These are phyloP conservation scores for Pediacus dermestoides DNA, from an alignment of 2,888 invertebrate genomes.

Conservation along the genomic window DNA sequence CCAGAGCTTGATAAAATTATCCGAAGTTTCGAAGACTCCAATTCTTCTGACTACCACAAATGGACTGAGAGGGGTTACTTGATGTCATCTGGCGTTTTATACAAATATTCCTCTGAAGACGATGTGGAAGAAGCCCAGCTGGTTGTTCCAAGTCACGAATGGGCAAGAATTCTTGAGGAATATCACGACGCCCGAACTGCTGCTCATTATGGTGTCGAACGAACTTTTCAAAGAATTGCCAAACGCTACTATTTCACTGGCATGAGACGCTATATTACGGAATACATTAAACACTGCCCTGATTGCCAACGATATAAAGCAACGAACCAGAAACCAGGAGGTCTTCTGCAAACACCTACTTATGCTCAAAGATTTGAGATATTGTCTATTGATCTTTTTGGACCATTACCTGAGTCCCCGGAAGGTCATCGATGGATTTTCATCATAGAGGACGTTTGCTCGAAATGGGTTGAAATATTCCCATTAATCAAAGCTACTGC, in stretches of 20 bases:
- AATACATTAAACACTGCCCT: constrained; percentile 11
- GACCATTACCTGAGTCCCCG: constrained; percentile 10
- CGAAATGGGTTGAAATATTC: constrained; percentile 14
- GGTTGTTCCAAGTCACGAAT: constrained; percentile 18
- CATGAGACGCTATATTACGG: constrained; percentile 14
- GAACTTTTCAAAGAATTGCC: constrained; percentile 15
- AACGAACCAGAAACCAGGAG: constrained; percentile 13
- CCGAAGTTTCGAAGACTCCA: constrained; percentile 18
- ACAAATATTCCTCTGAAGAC: constrained; percentile 18
- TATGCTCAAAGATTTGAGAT: constrained; percentile 14
- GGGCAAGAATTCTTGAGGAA: constrained; percentile 11
- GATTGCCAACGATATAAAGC: too few species aligned
- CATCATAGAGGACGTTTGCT: constrained; percentile 11
- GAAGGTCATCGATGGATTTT: constrained; percentile 11
- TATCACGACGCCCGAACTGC: constrained; percentile 25
- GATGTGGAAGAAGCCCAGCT: constrained; percentile 23
- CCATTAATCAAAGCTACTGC: constrained; percentile 20
- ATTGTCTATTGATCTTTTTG: constrained; percentile 13
- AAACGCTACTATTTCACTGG: constrained; percentile 21
- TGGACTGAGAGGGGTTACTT: constrained; percentile 23
- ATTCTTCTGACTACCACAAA: constrained; percentile 3
- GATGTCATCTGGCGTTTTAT: constrained; percentile 21
- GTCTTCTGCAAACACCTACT: constrained; percentile 12
- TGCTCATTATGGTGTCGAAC: constrained; percentile 27
- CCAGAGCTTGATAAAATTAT: constrained; percentile 29